A percentile compares a stretch with the other conserved stretches of the same genome.
phyloP scores from a whole-genome alignment of 53 echinoderm and acorn worm species.

The Patiria pectinifera region DNA sequence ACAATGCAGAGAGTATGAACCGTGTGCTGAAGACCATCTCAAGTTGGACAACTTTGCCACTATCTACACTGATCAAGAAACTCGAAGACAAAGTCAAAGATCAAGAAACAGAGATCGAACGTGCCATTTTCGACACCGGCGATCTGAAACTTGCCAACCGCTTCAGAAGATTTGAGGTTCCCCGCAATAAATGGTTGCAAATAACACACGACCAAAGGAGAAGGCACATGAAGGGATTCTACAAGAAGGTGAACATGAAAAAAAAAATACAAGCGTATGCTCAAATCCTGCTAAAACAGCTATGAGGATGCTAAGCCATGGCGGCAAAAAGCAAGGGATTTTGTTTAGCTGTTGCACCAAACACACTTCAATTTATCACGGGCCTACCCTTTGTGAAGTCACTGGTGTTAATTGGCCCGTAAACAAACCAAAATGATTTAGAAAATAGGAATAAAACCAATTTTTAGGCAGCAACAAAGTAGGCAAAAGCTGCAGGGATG shows the following conservation, averaged over 20 bases:
- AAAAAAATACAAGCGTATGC: not conserved
- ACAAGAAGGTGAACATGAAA: constrained; percentile 8
- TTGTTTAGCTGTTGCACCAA: not conserved
- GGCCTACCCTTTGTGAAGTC: not conserved
- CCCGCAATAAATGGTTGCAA: not conserved
- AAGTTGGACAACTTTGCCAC: constrained; percentile 23
- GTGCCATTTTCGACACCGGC: not conserved
- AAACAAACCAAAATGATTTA: no score
- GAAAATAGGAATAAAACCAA: no score
- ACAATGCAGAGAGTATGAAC: constrained; percentile 20
- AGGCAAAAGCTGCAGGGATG: no score
- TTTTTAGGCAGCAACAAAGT: no score
- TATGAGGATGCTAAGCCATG: constrained; percentile 4
- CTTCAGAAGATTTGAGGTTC: constrained; percentile 11
- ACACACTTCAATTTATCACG: not conserved
- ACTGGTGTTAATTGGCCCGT: not conserved
- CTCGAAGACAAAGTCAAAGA: constrained; percentile 23
- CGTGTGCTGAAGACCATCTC: constrained; percentile 26
- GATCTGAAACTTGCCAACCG: constrained; percentile 16
- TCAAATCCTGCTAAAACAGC: not conserved
- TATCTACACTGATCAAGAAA: constrained; percentile 13
- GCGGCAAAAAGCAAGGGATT: constrained; percentile 6
- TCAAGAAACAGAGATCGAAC: constrained; percentile 23
- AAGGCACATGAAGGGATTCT: not conserved
- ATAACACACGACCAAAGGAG: not conserved